phyloP scores from a whole-genome alignment of 2,888 invertebrate genomes.

The Polylopha cassiicola region DNA sequence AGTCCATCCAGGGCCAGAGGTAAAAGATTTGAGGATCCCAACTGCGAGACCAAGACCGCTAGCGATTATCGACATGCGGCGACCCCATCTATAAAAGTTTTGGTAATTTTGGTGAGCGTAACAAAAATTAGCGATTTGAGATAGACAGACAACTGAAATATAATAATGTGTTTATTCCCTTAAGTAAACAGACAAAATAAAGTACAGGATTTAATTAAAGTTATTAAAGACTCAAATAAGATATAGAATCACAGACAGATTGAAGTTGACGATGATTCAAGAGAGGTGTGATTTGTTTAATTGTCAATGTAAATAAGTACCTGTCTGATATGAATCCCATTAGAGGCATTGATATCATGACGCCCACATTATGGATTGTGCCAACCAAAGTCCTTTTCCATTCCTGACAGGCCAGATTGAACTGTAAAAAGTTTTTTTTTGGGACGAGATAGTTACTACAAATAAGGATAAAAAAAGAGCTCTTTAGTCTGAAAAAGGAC shows the following conservation, averaged over 20 bases:
- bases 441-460: too few species aligned
- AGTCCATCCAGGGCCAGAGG: slow-evolving; percentile 37
- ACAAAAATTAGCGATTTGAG: slow-evolving; percentile 16
- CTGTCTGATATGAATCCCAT: slow-evolving; percentile 21
- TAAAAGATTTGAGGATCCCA: slow-evolving; percentile 29
- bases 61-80: slow-evolving; percentile 34
- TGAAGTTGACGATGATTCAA: too few species aligned
- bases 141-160: slow-evolving; percentile 1
- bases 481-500: too few species aligned
- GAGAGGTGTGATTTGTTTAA: too few species aligned
- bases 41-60: slow-evolving; percentile 31
- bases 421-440: too few species aligned
- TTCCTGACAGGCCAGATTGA: slow-evolving; percentile 19
- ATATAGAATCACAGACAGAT: too few species aligned
- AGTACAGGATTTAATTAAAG: too few species aligned
- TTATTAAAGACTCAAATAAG: too few species aligned
- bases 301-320: slow-evolving; percentile 6
- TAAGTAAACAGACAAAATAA: too few species aligned
- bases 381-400: slow-evolving; percentile 24
- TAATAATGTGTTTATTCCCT: slow-evolving; percentile 2
- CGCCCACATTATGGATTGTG: slow-evolving; percentile 20
- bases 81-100: slow-evolving; percentile 32
- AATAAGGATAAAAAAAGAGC: too few species aligned
- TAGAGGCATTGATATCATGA: slow-evolving; percentile 18
- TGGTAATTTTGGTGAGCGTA: too few species aligned